Percentiles rank a stretch among this genome's conserved stretches.
phyloP scores from a whole-genome alignment of 2,888 invertebrate genomes.

The Hyles lineata region DNA sequence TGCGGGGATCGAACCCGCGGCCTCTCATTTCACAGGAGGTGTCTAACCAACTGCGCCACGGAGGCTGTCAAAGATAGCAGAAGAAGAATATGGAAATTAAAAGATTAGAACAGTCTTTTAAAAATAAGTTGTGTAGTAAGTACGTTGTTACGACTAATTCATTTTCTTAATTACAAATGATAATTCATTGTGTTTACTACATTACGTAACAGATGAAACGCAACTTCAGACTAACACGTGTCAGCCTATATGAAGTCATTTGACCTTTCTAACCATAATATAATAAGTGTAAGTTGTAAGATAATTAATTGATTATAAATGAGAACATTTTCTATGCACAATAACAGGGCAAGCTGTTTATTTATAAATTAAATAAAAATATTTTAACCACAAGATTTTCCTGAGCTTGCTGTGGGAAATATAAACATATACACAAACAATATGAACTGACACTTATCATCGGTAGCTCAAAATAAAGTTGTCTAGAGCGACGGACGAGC shows the following conservation, averaged over 20 bases:
- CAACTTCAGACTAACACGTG: slow-evolving; percentile 23
- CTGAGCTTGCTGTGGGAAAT: neutral
- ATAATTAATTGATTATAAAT: neutral
- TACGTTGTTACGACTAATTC: neutral
- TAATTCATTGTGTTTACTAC: neutral
- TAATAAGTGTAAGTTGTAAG: neutral
- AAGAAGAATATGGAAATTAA: no score
- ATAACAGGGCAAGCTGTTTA: neutral
- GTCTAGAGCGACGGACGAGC: no score
- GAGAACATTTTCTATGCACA: neutral
- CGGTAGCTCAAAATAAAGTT: no score
- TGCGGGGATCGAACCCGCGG: no score
- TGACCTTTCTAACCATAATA: slow-evolving; percentile 19
- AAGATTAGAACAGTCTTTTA: no score
- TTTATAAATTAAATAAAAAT: neutral
- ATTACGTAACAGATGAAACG: slow-evolving; percentile 6
- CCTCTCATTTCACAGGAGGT: no score
- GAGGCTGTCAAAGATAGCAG: no score
- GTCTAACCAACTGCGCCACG: no score
- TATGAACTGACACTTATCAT: no score
- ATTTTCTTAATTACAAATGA: neutral
- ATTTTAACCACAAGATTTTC: neutral
- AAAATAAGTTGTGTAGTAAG: neutral
- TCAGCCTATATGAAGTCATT: slow-evolving; percentile 23
- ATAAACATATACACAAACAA: neutral